Evolutionary conservation across 2,888 invertebrate species (phyloP), one percentile per base, ranked within the genome.

Genomic region (Argyresthia goedartella): DNA sequence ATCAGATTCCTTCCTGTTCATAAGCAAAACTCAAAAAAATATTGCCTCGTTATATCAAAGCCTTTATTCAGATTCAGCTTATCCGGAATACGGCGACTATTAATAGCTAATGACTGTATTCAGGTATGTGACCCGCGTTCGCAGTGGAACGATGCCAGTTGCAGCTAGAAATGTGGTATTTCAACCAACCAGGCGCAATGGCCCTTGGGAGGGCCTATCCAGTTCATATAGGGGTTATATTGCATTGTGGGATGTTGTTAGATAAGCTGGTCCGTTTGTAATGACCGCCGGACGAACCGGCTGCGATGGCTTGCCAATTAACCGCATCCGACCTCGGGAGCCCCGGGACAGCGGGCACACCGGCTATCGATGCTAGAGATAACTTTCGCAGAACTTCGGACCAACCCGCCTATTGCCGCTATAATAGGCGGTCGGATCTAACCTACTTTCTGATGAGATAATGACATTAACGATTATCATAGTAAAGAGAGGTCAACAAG

Each of bases 241-340:
- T 49, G 49, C 7, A 8, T 33, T 49, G 39, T 11, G 33, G 39
- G 61, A 62, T 69, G 71, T 73, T 73, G 76, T 77, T 79, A 74
- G 77, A n/a, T 72, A 70, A 73, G 16, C 11, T 44, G 77, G 71
- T n/a, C n/a, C n/a, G n/a, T n/a, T 75, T 78, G 78, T 76, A 79
- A 76, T 72, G 69, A 63, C 66, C 66, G 67, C 65, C 67, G 72
- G 72, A 64, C 69, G 79, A 81, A 82, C 84, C 81, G 68, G 71
- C 75, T 69, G 54, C 60, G 61, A 59, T 60, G 76, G 74, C 70
- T 79, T 76, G 81, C 76, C 81, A 82, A 84, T 85, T 84, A 84
- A 81, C 82, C 77, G 81, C 74, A 69, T 69, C 67, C 76, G 78
- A 81, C 79, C 84, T 76, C 76, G 68, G 66, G 62, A 68, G 52